phyloP scores from a whole-genome alignment of 2,113 vertebrate species.

The Ardeotis arabs region DNA sequence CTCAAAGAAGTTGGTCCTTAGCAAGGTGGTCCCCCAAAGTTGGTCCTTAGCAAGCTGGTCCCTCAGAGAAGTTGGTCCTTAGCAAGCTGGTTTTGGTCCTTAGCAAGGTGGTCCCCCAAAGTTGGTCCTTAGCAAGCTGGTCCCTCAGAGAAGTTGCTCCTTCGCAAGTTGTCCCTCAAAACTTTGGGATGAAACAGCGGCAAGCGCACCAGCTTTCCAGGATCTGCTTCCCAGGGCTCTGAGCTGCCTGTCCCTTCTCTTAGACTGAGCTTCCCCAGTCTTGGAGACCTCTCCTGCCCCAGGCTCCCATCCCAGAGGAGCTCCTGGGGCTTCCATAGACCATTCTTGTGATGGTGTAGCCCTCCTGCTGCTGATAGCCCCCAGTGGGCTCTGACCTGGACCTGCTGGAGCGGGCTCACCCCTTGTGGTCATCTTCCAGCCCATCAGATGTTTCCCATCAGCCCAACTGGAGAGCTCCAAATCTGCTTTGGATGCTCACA shows the following conservation, averaged over 20 bases:
- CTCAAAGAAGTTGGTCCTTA: neutral
- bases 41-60: too few relatives aligned
- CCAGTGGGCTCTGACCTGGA: neutral
- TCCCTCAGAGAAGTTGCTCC: neutral
- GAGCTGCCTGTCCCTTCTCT: neutral
- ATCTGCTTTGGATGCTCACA: accelerated
- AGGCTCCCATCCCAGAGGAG: neutral
- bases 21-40: neutral
- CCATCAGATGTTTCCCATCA: neutral
- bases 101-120: neutral
- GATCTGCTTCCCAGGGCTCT: neutral
- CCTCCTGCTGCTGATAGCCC: neutral
- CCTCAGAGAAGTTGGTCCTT: neutral
- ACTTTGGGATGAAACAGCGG: neutral
- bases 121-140: neutral
- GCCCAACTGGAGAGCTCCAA: neutral
- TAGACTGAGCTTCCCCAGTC: neutral
- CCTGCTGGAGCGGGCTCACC: neutral
- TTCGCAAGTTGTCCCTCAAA: neutral
- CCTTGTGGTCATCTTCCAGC: neutral
- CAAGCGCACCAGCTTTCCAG: neutral
- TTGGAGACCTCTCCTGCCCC: neutral
- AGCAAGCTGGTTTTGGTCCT: neutral
- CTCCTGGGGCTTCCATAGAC: neutral
- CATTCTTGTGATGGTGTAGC: neutral